Evolutionary conservation across 2,113 vertebrate genomes (phyloP).

Genomic region (Lepus americanus): DNA sequence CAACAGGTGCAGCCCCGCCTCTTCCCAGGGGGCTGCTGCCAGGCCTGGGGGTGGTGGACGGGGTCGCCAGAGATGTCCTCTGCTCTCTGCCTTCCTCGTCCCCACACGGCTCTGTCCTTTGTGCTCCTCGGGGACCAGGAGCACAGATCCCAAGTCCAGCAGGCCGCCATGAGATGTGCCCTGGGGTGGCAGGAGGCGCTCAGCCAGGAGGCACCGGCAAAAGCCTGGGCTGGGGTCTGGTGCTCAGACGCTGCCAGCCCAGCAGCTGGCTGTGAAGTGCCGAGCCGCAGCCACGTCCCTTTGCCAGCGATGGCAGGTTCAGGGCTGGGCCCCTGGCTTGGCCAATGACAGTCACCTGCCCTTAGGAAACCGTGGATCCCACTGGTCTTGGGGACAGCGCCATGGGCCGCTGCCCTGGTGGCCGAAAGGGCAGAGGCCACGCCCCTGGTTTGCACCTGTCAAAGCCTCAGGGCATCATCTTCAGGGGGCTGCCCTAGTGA

Average conservation of each 20-base stretch:
- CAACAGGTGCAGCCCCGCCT: fast-evolving
- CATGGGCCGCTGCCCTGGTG: too few relatives aligned
- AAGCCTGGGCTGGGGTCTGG: neutral
- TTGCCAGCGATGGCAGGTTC: neutral
- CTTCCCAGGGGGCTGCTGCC: neutral
- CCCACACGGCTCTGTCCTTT: neutral
- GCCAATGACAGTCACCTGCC: too few relatives aligned
- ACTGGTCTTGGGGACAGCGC: too few relatives aligned
- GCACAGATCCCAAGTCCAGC: neutral
- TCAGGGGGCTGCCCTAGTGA: too few relatives aligned
- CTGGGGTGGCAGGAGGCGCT: neutral
- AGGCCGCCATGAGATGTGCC: too few relatives aligned
- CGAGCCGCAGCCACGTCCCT: too few relatives aligned
- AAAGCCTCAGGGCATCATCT: too few relatives aligned
- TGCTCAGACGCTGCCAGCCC: fast-evolving
- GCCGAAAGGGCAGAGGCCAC: too few relatives aligned
- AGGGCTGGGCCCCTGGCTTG: neutral
- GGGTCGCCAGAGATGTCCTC: neutral
- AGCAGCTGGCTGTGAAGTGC: neutral
- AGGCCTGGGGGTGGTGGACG: neutral
- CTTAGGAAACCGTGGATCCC: too few relatives aligned
- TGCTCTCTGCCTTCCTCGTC: neutral
- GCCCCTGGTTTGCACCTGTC: too few relatives aligned
- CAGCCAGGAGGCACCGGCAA: neutral
- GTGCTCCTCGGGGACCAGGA: neutral